These are phyloP conservation scores for Rhadinocentrus ornatus DNA, from an alignment of 2,797 vertebrate species.

Conservation along the genomic window DNA sequence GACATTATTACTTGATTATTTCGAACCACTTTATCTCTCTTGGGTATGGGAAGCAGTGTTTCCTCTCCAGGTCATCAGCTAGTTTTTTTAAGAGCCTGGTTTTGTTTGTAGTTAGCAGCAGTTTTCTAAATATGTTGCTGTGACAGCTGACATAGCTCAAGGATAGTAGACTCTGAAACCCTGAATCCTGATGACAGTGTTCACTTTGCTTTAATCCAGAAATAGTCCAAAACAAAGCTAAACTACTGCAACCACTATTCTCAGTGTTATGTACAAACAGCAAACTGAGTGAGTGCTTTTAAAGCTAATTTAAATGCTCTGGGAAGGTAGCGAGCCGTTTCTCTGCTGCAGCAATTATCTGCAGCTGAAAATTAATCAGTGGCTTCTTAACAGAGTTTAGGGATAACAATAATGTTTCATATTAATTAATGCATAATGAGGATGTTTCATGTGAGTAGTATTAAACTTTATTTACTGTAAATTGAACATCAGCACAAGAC, in stretches of 20 bases:
- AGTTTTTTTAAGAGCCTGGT: constrained; percentile 45
- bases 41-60: constrained; percentile 19
- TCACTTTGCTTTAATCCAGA: constrained; percentile 64
- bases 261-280: constrained; percentile 38
- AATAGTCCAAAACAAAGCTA: constrained; percentile 63
- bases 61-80: constrained; percentile 48
- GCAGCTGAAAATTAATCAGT: constrained; percentile 35
- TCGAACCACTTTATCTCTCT: constrained; percentile 42
- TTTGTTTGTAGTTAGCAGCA: constrained; percentile 55
- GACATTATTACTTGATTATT: constrained; percentile 45
- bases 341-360: constrained; percentile 21
- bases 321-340: constrained; percentile 26
- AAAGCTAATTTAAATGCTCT: constrained; percentile 16
- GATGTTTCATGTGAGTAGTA: constrained; percentile 58
- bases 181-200: constrained; percentile 51
- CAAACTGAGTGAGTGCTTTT: constrained; percentile 32
- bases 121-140: constrained; percentile 57
- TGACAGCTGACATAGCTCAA: constrained; percentile 64
- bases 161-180: constrained; percentile 55
- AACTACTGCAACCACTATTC: constrained; percentile 24
- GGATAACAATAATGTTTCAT: constrained; percentile 58
- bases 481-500: constrained; percentile 33
- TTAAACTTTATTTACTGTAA: constrained; percentile 60
- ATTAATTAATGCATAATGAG: constrained; percentile 59
- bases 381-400: constrained; percentile 46